Evolutionary conservation across 2,888 invertebrate species (phyloP).

Genomic region (Papilio protenor): DNA sequence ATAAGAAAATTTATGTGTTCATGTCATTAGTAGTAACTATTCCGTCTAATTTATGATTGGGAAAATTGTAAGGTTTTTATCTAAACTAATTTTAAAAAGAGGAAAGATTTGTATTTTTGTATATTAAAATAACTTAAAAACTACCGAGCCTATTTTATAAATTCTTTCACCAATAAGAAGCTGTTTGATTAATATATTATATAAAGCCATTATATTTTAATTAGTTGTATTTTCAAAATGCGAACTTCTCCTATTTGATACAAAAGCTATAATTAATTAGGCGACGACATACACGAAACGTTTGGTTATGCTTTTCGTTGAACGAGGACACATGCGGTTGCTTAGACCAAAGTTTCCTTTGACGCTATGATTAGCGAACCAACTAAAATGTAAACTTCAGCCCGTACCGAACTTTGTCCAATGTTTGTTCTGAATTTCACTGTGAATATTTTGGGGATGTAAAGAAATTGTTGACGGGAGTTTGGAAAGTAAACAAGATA

Average conservation of each 20-base stretch:
- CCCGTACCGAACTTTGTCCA: slow-evolving; percentile 47
- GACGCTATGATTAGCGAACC: slow-evolving; percentile 54
- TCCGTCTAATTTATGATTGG: too few relatives aligned
- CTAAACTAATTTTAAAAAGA: too few relatives aligned
- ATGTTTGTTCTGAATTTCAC: slow-evolving; percentile 45
- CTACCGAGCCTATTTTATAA: too few relatives aligned
- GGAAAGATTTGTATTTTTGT: too few relatives aligned
- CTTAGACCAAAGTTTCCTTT: slow-evolving; percentile 47
- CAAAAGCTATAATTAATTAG: slow-evolving; percentile 1
- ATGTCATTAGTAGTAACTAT: too few relatives aligned
- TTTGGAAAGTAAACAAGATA: slow-evolving; percentile 23
- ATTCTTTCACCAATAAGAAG: too few relatives aligned
- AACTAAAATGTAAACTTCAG: slow-evolving; percentile 49
- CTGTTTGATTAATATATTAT: too few relatives aligned
- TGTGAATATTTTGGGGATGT: slow-evolving; percentile 51
- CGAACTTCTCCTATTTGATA: not conserved
- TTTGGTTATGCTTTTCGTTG: slow-evolving; percentile 32
- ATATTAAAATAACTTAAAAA: too few relatives aligned
- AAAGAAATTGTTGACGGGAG: slow-evolving; percentile 45
- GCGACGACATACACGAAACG: slow-evolving; percentile 14
- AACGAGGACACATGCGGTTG: slow-evolving; percentile 24
- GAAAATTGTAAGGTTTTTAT: too few relatives aligned
- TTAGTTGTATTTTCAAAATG: too few relatives aligned
- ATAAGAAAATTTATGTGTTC: not conserved
- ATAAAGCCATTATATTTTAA: too few relatives aligned